Percentiles rank a stretch among this genome's conserved stretches.
Conservation (phyloP, 1,140 invertebrate species). For the Seison nebaliae region DNA sequence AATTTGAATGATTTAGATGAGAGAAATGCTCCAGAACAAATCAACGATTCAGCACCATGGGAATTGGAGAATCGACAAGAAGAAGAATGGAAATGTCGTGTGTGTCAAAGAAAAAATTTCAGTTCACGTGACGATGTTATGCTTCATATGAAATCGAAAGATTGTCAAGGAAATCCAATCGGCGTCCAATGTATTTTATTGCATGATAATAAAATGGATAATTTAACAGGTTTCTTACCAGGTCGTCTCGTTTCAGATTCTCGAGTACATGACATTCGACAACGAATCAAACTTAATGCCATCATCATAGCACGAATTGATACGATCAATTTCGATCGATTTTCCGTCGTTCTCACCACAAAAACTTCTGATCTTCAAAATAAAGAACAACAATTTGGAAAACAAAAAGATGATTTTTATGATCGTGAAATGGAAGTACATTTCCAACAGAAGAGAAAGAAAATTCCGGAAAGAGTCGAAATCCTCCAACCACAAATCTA, state of each 20-base stretch:
- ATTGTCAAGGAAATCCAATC: slow-evolving; percentile 72
- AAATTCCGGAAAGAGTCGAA: slow-evolving; percentile 32
- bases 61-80: slow-evolving; percentile 69
- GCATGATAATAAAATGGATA: no score
- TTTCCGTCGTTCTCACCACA: slow-evolving; percentile 70
- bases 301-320: slow-evolving; percentile 69
- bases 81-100: slow-evolving; percentile 85
- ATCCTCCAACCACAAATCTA: no score
- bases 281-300: slow-evolving; percentile 55
- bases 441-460: slow-evolving; percentile 51
- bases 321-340: slow-evolving; percentile 77
- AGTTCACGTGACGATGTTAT: slow-evolving; percentile 37
- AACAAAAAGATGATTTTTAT: slow-evolving; percentile 62
- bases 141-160: slow-evolving; percentile 84
- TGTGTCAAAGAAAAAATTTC: slow-evolving; percentile 38
- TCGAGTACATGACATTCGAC: slow-evolving; percentile 64
- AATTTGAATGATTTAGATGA: slow-evolving; percentile 70
- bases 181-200: slow-evolving; percentile 66
- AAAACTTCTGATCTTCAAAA: slow-evolving; percentile 70
- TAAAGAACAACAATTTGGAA: slow-evolving; percentile 63
- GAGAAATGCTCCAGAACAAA: slow-evolving; percentile 75
- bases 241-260: slow-evolving; percentile 81
- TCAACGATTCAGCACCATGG: no score
- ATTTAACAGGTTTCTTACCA: slow-evolving; percentile 67
- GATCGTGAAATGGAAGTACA: slow-evolving; percentile 51